Base-by-base conservation (phyloP, 1,140 invertebrate genomes). In the Heliconius congener region DNA sequence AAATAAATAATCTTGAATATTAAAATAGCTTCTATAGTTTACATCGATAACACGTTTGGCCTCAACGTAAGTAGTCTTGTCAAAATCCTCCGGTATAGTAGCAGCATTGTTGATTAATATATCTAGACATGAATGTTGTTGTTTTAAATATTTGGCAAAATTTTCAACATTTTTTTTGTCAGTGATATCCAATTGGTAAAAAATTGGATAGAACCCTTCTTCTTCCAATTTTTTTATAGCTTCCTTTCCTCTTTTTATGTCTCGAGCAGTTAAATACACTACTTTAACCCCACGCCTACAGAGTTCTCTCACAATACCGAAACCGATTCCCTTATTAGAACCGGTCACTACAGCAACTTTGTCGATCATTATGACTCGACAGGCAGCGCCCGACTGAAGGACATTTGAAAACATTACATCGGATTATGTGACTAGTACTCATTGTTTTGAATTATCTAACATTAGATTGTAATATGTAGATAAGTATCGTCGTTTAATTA, bases 21-120 rank as follows among this genome's bases (percentile, higher is more conserved):
- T 92, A n/a, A 96, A 81, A 6, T 96, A 94, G n/a, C 94, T 95
- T 80, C 95, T 96, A 85, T 96, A 97, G 87, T 98, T 98, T 0
- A 96, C 95, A 71, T 90, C 89, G 1, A 97, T 88, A 0, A 97
- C 97, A 37, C 95, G 92, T 85, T 96, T 95, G 3, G 97, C 96
- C 93, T 97, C 96, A 75, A 95, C 94, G 27, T 90, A 87, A 81
- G 96, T 95, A 6, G 96, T 95, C 79, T 96, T 95, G 2, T 66
- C 60, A 19, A 96, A 94, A 76, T 95, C 96, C 84, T 95, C 96
- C 37, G 96, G 95, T 77, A 97, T 97, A 0, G 80, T 23, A 16
- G 95, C 97, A 76, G 97, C 97, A 95, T 98, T 98, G 87, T 98
- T 98, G 2, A 98, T 95, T 2, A 98, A 88, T 37, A 98, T 88